phyloP scores from a whole-genome alignment of 1,140 invertebrate species.

The Hypothenemus hampei region DNA sequence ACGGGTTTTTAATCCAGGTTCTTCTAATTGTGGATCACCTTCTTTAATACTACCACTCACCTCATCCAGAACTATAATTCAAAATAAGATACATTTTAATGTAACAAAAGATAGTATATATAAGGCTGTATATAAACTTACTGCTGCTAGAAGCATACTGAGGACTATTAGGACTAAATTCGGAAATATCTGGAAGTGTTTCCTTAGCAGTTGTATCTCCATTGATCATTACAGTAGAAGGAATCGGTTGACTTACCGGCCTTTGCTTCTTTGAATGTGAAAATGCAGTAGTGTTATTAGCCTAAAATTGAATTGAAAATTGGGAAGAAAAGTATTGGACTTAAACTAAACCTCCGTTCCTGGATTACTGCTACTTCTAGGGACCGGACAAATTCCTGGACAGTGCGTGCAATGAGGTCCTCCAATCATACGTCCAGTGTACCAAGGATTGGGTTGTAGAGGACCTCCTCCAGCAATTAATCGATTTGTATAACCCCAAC shows the following conservation, averaged over 20 bases:
- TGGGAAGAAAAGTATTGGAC: background rate
- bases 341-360: slow-evolving; percentile 29
- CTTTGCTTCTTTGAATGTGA: slow-evolving; percentile 37
- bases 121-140: slow-evolving; percentile 42
- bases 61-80: slow-evolving; percentile 61
- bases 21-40: slow-evolving; percentile 41
- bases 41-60: slow-evolving; percentile 41
- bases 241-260: slow-evolving; percentile 45
- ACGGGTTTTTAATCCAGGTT: slow-evolving; percentile 57
- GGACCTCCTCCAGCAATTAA: slow-evolving; percentile 34
- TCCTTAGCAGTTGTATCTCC: slow-evolving; percentile 37
- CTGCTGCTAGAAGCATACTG: slow-evolving; percentile 62
- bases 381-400: slow-evolving; percentile 42
- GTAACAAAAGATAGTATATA: background rate
- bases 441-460: slow-evolving; percentile 39
- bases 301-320: background rate
- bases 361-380: slow-evolving; percentile 42
- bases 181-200: slow-evolving; percentile 50
- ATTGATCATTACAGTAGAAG: slow-evolving; percentile 34
- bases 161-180: slow-evolving; percentile 47
- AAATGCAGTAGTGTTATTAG: background rate
- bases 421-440: slow-evolving; percentile 38
- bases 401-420: slow-evolving; percentile 44
- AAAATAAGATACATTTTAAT: slow-evolving; percentile 14
- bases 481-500: slow-evolving; percentile 45